Conservation (phyloP, 2,888 invertebrate species). For the Lampropteryx suffumata region DNA sequence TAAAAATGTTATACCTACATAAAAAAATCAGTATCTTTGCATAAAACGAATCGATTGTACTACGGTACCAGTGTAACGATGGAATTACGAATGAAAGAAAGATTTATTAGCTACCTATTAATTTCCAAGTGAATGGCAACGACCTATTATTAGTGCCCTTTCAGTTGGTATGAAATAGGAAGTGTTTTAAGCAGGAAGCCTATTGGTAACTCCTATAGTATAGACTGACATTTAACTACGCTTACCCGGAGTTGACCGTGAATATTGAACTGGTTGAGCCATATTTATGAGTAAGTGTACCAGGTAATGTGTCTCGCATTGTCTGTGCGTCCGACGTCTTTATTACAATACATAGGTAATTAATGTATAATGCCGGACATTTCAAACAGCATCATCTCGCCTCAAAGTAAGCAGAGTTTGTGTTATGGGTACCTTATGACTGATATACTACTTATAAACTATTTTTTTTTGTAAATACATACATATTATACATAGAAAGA, state of each 20-base stretch:
- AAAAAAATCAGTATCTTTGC: constrained; percentile 18
- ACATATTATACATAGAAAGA: no score
- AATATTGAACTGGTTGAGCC: constrained; percentile 58
- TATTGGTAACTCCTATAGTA: constrained; percentile 46
- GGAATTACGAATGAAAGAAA: neutral
- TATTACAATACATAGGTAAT: no score
- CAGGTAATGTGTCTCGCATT: neutral
- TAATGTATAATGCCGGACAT: no score
- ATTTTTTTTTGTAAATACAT: no score
- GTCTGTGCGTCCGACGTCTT: neutral
- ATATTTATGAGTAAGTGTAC: constrained; percentile 41
- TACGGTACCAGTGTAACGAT: neutral
- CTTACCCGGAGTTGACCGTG: constrained; percentile 59
- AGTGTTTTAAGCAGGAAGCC: constrained; percentile 49
- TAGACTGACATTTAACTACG: constrained; percentile 59
- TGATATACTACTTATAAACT: no score
- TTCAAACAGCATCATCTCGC: no score
- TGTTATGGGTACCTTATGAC: no score
- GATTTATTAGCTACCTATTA: neutral
- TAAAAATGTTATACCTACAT: neutral
- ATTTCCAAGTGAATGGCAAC: neutral
- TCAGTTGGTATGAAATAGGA: constrained; percentile 31
- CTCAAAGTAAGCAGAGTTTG: no score
- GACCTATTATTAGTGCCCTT: constrained; percentile 25
- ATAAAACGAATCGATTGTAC: constrained; percentile 1